phyloP scores from a whole-genome alignment of 2,797 vertebrate genomes.

The Chlorospingus semifuscus region DNA sequence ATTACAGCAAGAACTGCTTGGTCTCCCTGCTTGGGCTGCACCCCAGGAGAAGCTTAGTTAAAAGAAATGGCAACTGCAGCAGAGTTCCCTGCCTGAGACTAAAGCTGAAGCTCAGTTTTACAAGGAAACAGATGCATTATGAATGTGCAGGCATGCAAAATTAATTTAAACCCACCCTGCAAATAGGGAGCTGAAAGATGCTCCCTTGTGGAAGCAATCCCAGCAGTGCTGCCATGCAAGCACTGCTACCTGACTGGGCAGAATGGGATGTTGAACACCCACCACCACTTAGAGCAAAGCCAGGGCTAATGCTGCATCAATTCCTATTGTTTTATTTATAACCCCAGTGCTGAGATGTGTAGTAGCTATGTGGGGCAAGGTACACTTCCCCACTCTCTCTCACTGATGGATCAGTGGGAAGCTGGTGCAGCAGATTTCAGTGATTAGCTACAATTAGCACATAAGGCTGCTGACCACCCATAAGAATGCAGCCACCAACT shows the following conservation, averaged over 20 bases:
- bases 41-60: background rate
- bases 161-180: background rate
- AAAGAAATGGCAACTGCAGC: background rate
- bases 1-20: background rate
- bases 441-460: background rate
- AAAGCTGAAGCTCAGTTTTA: background rate
- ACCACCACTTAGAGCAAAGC: background rate
- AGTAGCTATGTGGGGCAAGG: fast-evolving
- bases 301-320: background rate
- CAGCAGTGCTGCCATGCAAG: background rate
- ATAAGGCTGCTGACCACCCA: background rate
- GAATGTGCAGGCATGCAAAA: background rate
- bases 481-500: background rate
- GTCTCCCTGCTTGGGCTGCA: background rate
- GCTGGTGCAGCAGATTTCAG: background rate
- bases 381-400: background rate
- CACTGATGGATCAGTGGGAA: background rate
- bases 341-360: background rate
- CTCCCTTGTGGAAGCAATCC: background rate
- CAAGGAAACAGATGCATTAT: background rate
- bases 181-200: background rate
- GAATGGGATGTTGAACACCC: fast-evolving
- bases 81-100: background rate
- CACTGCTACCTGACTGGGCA: background rate
- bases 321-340: background rate